Base-by-base conservation (phyloP, 2,888 invertebrate species). In the Zaprionus obscuricornis region DNA sequence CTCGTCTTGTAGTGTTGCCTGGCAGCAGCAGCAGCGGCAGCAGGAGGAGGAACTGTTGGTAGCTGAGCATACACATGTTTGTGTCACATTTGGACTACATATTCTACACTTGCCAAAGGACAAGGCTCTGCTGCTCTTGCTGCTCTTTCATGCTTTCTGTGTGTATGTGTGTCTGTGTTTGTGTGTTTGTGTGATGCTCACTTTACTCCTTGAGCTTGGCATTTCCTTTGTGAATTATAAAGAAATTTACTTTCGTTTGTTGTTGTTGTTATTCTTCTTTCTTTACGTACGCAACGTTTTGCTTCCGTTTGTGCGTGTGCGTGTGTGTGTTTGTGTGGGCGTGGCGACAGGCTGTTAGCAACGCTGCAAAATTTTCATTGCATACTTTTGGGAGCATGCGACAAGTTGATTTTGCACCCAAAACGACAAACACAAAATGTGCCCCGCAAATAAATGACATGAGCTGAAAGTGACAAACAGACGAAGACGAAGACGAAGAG, bases 171-270 rank as follows among this genome's bases (percentile, higher is more conserved):
- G 33, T 56, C 17, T 73, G 51, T 55, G 69, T 62, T 55, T n/a
- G n/a, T 16, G 31, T 45, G 62, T 46, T 33, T 62, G 52, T 62
- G 31, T 62, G 62, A 27, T 33, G 27, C 10, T 29, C 67, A 55
- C 67, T 71, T 63, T 58, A 65, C 66, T 70, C 51, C 81, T 71
- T 68, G 63, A 59, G 81, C 66, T 67, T 60, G 78, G 78, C 71
- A 76, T 73, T 83, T 83, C 71, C 78, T 78, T 78, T 78, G 84
- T 79, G 71, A 81, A 83, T 78, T 78, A 83, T 79, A 83, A 79
- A 83, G 78, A 78, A 83, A 78, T 78, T 83, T 83, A 77, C 66
- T 63, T 40, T 47, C 16, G 45, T 20, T 17, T 55, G 14, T 26
- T 51, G 29, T 51, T 58, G 27, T 34, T 50, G 39, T 18, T 49